phyloP scores from a whole-genome alignment of 2,888 invertebrate species.

The Pedicia rivosa region DNA sequence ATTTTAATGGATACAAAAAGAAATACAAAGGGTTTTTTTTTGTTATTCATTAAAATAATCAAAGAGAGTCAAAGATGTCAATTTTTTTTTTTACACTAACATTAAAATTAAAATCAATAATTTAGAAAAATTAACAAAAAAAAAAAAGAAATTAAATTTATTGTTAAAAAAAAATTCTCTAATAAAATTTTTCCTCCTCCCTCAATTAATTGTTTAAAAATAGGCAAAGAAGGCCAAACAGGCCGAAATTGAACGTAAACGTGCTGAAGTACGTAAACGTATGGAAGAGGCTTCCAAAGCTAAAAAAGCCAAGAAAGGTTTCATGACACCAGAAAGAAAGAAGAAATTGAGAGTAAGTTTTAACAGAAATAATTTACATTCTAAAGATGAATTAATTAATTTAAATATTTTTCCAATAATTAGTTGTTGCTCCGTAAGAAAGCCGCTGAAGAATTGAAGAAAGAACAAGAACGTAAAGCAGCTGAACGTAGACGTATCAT shows the following conservation, averaged over 20 bases:
- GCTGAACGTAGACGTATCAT: slow-evolving; percentile 96
- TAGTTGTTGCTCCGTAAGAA: slow-evolving; percentile 99
- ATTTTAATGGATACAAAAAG: too few relatives aligned
- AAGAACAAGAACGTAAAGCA: slow-evolving; percentile 97
- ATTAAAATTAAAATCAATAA: too few relatives aligned
- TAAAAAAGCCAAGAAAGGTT: slow-evolving; percentile 99
- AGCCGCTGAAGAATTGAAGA: slow-evolving; percentile 98
- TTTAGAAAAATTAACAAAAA: too few relatives aligned
- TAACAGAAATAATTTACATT: slow-evolving; percentile 3
- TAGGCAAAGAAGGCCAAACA: slow-evolving; percentile 97
- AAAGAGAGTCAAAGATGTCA: too few relatives aligned
- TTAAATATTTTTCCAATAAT: slow-evolving; percentile 9
- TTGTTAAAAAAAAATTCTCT: too few relatives aligned
- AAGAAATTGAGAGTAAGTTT: slow-evolving; percentile 93
- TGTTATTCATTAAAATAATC: too few relatives aligned
- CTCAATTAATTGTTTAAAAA: too few relatives aligned
- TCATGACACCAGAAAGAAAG: slow-evolving; percentile 99
- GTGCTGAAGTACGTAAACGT: slow-evolving; percentile 96
- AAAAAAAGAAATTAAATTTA: too few relatives aligned
- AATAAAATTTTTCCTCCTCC: too few relatives aligned
- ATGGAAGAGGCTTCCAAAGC: slow-evolving; percentile 97
- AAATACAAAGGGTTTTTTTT: too few relatives aligned
- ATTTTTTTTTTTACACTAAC: too few relatives aligned
- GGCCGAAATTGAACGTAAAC: slow-evolving; percentile 95
- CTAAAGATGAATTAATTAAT: slow-evolving; percentile 3